A percentile compares a stretch with the other conserved stretches of the same genome.
Conservation (phyloP, 2,113 vertebrate species). For the Erythrocercus mccallii region DNA sequence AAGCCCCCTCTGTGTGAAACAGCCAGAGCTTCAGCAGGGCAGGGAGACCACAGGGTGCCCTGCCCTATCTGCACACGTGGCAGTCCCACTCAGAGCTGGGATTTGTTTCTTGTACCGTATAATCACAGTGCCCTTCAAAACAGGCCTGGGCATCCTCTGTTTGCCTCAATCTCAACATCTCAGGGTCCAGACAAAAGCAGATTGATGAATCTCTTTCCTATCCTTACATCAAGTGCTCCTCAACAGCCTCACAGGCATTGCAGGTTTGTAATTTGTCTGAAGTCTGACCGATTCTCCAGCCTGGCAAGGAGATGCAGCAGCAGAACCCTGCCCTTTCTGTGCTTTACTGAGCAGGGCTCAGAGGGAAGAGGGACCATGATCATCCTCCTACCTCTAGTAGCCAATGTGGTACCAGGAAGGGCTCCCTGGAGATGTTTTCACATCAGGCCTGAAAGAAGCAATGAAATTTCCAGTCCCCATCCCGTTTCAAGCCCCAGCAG, state of each 20-base stretch:
- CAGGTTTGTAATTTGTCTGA: not conserved
- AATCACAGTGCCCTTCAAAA: not conserved
- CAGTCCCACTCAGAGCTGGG: not conserved
- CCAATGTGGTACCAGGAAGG: rapidly evolving
- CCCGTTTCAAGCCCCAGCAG: not conserved
- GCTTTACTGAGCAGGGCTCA: rapidly evolving
- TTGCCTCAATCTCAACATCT: not conserved
- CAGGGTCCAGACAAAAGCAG: not conserved
- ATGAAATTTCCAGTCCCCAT: not conserved
- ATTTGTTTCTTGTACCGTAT: rapidly evolving
- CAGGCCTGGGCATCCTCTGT: not conserved
- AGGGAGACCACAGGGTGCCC: rapidly evolving
- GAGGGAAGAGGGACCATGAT: rapidly evolving
- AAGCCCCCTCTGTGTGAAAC: not conserved
- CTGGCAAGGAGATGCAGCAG: not conserved
- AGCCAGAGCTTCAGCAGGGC: not conserved
- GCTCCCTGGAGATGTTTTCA: not conserved
- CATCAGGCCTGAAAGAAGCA: not conserved
- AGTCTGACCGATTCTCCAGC: not conserved
- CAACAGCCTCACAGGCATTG: not conserved
- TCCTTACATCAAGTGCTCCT: not conserved
- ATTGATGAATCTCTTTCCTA: not conserved
- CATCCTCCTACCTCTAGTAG: not conserved
- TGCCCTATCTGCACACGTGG: not conserved
- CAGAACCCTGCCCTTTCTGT: not conserved